These are phyloP conservation scores for Battus philenor DNA, from an alignment of 1,140 invertebrate genomes.

Conservation along the genomic window DNA sequence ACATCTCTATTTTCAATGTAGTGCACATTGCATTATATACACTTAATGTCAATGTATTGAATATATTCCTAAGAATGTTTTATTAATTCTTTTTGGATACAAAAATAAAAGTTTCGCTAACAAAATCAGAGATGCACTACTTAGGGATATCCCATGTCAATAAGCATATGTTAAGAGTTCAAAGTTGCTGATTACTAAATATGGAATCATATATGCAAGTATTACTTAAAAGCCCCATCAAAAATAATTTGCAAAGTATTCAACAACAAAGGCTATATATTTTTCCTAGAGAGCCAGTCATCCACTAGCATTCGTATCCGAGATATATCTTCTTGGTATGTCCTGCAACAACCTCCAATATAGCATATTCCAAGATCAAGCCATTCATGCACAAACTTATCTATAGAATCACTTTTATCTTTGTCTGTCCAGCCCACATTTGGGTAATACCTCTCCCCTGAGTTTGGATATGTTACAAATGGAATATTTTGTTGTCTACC, in stretches of 20 bases:
- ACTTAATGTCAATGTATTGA: too few species aligned
- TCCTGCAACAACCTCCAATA: conserved; percentile 88
- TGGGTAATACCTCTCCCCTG: conserved; percentile 77
- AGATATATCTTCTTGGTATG: conserved; percentile 79
- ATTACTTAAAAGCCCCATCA: too few species aligned
- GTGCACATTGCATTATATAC: too few species aligned
- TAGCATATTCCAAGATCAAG: conserved; percentile 81
- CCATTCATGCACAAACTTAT: conserved; percentile 81
- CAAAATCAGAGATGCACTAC: too few species aligned
- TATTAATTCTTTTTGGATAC: too few species aligned
- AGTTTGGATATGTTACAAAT: conserved; percentile 84
- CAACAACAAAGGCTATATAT: too few species aligned
- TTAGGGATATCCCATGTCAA: neutral
- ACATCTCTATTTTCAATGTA: too few species aligned
- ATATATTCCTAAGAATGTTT: too few species aligned
- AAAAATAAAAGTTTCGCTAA: too few species aligned
- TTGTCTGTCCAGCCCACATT: conserved; percentile 76
- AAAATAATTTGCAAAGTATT: too few species aligned
- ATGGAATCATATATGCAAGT: too few species aligned
- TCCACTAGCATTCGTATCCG: conserved; percentile 65
- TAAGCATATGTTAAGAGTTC: neutral
- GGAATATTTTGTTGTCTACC: conserved; percentile 49
- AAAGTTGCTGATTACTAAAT: neutral
- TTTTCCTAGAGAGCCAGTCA: conserved; percentile 40
- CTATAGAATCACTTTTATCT: conserved; percentile 74